Evolutionary conservation across 2,888 invertebrate genomes (phyloP).

Genomic region (Tenthredo livida): DNA sequence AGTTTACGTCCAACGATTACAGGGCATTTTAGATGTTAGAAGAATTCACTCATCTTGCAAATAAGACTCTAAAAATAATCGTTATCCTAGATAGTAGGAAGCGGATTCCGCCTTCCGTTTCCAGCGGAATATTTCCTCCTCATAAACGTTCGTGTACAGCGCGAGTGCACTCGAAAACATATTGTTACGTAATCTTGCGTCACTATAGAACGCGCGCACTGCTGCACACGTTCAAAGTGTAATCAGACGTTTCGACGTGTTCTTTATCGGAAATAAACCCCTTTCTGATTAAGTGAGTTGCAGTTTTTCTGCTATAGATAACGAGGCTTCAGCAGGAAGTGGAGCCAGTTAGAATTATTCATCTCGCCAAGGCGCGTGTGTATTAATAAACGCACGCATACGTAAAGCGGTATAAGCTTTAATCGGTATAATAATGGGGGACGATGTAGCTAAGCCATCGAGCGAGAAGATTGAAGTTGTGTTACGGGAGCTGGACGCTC

Average conservation of each 20-base stretch:
- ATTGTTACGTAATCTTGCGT: not conserved
- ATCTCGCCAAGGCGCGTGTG: too few species aligned
- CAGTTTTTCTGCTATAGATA: not conserved
- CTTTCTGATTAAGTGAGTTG: not conserved
- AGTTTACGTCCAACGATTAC: not conserved
- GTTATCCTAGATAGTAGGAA: too few species aligned
- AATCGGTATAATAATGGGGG: constrained; percentile 2
- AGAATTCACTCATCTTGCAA: not conserved
- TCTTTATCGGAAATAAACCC: not conserved
- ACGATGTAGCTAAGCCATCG: not conserved
- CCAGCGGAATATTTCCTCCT: too few species aligned
- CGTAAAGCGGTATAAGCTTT: not conserved
- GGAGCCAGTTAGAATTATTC: not conserved
- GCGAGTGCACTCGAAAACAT: not conserved
- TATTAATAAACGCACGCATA: not conserved
- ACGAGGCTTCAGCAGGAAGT: not conserved
- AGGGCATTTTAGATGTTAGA: not conserved
- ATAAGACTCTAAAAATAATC: not conserved
- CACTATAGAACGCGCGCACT: not conserved
- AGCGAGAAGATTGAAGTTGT: constrained; percentile 21
- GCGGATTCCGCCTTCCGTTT: too few species aligned
- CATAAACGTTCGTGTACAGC: not conserved
- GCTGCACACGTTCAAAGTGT: too few species aligned
- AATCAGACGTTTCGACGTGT: not conserved
- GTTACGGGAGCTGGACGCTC: constrained; percentile 64